Percentiles rank a stretch among this genome's conserved stretches.
Conservation (phyloP, 1,140 invertebrate genomes). For the Pogonomyrmex californicus region DNA sequence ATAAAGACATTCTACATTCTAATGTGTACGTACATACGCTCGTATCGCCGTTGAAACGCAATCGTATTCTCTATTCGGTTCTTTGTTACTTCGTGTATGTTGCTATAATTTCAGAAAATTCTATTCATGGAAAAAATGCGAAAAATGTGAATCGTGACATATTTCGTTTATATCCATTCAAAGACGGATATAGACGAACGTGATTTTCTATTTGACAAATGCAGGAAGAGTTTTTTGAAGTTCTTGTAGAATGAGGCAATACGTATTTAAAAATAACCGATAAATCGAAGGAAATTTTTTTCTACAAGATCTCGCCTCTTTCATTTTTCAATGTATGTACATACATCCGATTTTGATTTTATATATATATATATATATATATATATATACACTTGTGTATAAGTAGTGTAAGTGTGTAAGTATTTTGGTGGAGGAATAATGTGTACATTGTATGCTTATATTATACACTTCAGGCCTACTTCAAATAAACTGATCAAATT, state of each 20-base stretch:
- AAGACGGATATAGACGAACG: background rate
- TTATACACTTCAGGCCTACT: constrained; percentile 17
- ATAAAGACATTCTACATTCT: constrained; percentile 3
- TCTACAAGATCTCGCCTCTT: constrained; percentile 21
- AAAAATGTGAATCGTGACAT: background rate
- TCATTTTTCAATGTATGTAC: constrained; percentile 16
- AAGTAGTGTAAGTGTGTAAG: too few relatives aligned
- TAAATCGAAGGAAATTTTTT: constrained; percentile 43
- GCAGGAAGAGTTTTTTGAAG: background rate
- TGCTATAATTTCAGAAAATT: constrained; percentile 61
- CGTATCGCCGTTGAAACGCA: constrained; percentile 35
- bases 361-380: background rate
- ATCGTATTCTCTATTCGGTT: constrained; percentile 13
- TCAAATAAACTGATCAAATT: constrained; percentile 33
- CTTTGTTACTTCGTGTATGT: constrained; percentile 16
- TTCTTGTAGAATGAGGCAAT: constrained; percentile 23
- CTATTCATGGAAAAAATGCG: background rate
- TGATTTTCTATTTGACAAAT: constrained; percentile 21
- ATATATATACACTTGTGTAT: too few relatives aligned
- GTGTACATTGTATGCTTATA: constrained; percentile 15
- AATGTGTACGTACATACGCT: background rate
- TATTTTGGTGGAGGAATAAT: background rate
- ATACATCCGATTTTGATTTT: constrained; percentile 32
- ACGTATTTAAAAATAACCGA: constrained; percentile 36
- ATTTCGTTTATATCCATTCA: background rate